Evolutionary conservation across 2,113 vertebrate species (phyloP), one percentile per base, ranked within the genome.

Genomic region (Carassius gibelio): DNA sequence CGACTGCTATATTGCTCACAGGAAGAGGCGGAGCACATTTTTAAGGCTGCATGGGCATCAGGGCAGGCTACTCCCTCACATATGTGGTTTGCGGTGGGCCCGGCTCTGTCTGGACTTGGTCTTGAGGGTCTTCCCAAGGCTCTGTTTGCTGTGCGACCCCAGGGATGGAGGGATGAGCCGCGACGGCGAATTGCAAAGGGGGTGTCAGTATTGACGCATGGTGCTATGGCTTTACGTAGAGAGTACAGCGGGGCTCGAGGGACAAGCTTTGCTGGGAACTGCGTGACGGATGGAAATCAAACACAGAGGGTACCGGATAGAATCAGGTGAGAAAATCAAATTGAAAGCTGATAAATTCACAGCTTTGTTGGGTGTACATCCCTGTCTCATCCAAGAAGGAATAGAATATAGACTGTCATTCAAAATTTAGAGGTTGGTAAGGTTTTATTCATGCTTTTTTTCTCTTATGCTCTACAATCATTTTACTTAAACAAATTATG

Each of bases 61-160:
- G 96, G 96, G 7, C 94, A 98, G 75, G 93, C 97, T 0, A 97
- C 96, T 0, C 96, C 96, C 1, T 97, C 96, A 45, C 96, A 99
- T 88, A 94, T 99, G 90, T 99, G 97, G 97, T 98, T 99, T 78
- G 94, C 97, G 11, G 96, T 98, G 68, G 97, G 97, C 0, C 95
- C 97, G 0, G 96, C 95, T 5, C 91, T 98, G 81, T 95, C 95
- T 0, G 96, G 96, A 5, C 87, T 96, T 83, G 95, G 94, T 76
- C 94, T 97, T 1, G 94, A 96, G 82, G 95, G 96, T 0, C 92
- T 96, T 17, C 97, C 97, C 0, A 96, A 95, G 1, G 97, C 96
- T 5, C 86, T 98, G 72, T 97, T 98, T 30, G 95, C 96, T 0
- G 96, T 99, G 79, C 93, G 97, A n/a, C 96, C 97, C 0, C 95